phyloP scores from a whole-genome alignment of 2,113 vertebrate species.

The Calyptomena viridis region DNA sequence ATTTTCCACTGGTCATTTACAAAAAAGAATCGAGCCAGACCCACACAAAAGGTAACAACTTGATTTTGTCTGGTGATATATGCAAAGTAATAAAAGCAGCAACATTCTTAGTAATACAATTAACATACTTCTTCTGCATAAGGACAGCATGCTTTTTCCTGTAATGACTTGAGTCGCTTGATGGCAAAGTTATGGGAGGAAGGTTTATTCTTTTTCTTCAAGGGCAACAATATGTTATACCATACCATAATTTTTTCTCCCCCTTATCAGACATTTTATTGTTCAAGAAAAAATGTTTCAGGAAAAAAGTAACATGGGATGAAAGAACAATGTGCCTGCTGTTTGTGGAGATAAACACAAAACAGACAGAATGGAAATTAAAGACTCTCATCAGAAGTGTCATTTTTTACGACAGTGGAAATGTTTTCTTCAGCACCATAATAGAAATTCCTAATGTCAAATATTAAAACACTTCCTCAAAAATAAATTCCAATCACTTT shows the following conservation, averaged over 20 bases:
- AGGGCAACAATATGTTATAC: not conserved
- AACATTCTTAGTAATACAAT: not conserved
- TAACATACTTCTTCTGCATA: not conserved
- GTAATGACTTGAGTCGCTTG: not conserved
- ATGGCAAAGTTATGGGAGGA: not conserved
- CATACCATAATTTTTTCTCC: not conserved
- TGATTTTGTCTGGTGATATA: not conserved
- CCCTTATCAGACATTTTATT: slow-evolving; percentile 11
- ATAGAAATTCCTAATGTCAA: not conserved
- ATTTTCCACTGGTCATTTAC: not conserved
- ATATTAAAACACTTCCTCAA: not conserved
- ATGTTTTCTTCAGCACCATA: not conserved
- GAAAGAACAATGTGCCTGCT: slow-evolving; percentile 2
- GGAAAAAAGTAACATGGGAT: not conserved
- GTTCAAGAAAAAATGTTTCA: slow-evolving; percentile 5
- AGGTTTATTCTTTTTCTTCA: slow-evolving; percentile 7
- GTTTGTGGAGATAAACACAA: slow-evolving; percentile 23
- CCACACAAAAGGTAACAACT: not conserved
- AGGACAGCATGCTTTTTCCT: not conserved
- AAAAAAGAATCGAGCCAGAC: not conserved
- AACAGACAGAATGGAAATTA: slow-evolving; percentile 19
- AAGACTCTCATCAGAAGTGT: not conserved
- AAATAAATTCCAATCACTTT: not conserved
- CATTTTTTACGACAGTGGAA: not conserved
- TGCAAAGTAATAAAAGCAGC: slow-evolving; percentile 3